Conservation (phyloP, 2,888 invertebrate genomes). For the Sthenelais limicola region DNA sequence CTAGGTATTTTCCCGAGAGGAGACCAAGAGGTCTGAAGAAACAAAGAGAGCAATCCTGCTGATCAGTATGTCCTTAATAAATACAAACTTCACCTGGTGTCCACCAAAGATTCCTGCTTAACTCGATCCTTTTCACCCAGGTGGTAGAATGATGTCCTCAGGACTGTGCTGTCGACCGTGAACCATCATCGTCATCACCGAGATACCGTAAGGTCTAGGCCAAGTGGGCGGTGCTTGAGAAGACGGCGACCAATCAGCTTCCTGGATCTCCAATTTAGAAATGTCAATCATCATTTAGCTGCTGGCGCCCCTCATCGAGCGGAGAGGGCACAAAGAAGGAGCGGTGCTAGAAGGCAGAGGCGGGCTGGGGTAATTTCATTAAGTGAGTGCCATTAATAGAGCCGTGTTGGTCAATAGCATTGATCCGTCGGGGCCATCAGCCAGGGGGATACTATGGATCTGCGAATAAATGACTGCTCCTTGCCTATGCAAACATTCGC, state of each 20-base stretch:
- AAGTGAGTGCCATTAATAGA: slow-evolving; percentile 41
- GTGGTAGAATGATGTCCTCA: slow-evolving; percentile 5
- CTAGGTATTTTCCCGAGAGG: too few species aligned
- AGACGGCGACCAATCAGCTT: slow-evolving; percentile 7
- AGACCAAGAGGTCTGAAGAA: too few species aligned
- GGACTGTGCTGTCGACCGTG: slow-evolving; percentile 10
- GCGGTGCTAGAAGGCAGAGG: slow-evolving; percentile 2
- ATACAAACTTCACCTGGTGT: too few species aligned
- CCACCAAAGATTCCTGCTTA: too few species aligned
- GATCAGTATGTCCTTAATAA: too few species aligned
- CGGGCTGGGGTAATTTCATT: slow-evolving; percentile 29
- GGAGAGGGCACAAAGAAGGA: not conserved
- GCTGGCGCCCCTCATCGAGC: not conserved
- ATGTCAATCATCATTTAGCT: slow-evolving; percentile 4
- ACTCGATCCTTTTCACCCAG: slow-evolving; percentile 19
- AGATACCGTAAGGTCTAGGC: not conserved
- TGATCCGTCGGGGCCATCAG: slow-evolving; percentile 4
- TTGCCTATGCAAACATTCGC: slow-evolving; percentile 20
- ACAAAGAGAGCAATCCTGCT: too few species aligned
- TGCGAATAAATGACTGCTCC: not conserved
- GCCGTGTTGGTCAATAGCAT: slow-evolving; percentile 28
- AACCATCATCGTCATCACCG: slow-evolving; percentile 7
- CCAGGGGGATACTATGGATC: slow-evolving; percentile 33
- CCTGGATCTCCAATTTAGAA: not conserved
- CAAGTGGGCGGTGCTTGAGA: not conserved